phyloP scores from a whole-genome alignment of 2,797 vertebrate genomes.

The Myotis findleyi region DNA sequence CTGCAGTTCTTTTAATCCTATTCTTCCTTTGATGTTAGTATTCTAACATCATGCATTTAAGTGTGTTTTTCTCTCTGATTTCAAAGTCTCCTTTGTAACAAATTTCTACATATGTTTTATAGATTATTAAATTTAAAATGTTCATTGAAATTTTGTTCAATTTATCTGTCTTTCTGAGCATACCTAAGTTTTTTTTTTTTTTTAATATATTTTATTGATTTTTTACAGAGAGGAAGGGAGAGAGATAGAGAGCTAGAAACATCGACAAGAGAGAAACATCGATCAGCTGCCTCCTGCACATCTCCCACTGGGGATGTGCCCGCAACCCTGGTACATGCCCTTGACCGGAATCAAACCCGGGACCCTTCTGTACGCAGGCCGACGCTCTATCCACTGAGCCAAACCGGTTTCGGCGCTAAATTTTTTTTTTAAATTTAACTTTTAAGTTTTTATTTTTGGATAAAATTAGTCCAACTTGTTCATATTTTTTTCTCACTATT shows the following conservation, averaged over 20 bases:
- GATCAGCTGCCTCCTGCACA: too few relatives aligned
- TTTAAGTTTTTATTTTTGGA: neutral
- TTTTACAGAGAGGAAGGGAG: too few relatives aligned
- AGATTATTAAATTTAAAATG: neutral
- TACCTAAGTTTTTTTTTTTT: neutral
- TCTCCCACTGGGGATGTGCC: too few relatives aligned
- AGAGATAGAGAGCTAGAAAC: too few relatives aligned
- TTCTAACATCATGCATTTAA: neutral
- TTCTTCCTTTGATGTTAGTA: neutral
- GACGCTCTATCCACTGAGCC: too few relatives aligned
- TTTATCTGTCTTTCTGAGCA: conserved; percentile 1
- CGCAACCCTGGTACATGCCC: too few relatives aligned
- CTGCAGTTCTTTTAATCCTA: neutral
- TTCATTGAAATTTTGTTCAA: neutral
- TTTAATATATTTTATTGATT: too few relatives aligned
- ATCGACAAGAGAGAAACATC: too few relatives aligned
- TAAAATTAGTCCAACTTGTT: neutral
- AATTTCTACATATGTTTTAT: neutral
- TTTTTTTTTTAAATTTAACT: neutral
- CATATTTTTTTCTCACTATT: neutral
- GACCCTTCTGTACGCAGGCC: too few relatives aligned
- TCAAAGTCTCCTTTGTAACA: conserved; percentile 1
- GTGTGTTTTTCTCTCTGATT: neutral
- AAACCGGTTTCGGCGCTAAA: too few relatives aligned
- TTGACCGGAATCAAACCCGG: too few relatives aligned